These are phyloP conservation scores for Pomacea canaliculata DNA, from an alignment of 2,888 invertebrate genomes.

Conservation along the genomic window DNA sequence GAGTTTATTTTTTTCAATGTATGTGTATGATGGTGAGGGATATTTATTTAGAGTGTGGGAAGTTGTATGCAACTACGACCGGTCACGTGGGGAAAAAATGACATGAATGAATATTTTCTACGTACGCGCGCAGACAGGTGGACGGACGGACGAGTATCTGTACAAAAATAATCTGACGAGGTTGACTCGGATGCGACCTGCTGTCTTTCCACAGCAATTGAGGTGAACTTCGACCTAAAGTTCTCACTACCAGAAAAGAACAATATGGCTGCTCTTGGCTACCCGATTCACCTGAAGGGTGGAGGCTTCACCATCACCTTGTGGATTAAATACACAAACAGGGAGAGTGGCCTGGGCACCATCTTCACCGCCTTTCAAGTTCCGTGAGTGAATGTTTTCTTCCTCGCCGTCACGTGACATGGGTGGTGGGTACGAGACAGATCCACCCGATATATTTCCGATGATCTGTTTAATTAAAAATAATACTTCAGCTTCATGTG, in stretches of 20 bases:
- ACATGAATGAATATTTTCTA: no score
- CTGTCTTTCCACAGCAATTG: constrained; percentile 81
- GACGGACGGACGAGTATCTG: no score
- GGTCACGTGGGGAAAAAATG: no score
- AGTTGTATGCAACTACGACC: no score
- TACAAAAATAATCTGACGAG: no score
- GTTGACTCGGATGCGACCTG: no score
- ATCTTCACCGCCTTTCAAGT: constrained; percentile 41
- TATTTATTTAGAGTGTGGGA: no score
- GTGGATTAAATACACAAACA: constrained; percentile 86
- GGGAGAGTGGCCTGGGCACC: constrained; percentile 34
- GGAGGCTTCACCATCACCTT: constrained; percentile 86
- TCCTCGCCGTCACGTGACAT: constrained; percentile 27
- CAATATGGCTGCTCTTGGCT: constrained; percentile 91
- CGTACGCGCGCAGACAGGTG: no score
- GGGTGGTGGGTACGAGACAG: constrained; percentile 34
- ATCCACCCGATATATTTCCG: not conserved
- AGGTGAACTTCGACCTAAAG: constrained; percentile 97
- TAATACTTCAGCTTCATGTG: no score
- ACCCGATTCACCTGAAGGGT: constrained; percentile 84
- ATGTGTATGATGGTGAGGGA: no score
- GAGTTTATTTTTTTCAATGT: no score
- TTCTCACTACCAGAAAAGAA: constrained; percentile 88
- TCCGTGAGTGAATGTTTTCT: constrained; percentile 34
- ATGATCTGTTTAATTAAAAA: no score